A percentile compares a stretch with the other conserved stretches of the same genome.
These are phyloP conservation scores for Puffinus mauretanicus DNA, from an alignment of 2,113 vertebrate genomes.

Conservation along the genomic window DNA sequence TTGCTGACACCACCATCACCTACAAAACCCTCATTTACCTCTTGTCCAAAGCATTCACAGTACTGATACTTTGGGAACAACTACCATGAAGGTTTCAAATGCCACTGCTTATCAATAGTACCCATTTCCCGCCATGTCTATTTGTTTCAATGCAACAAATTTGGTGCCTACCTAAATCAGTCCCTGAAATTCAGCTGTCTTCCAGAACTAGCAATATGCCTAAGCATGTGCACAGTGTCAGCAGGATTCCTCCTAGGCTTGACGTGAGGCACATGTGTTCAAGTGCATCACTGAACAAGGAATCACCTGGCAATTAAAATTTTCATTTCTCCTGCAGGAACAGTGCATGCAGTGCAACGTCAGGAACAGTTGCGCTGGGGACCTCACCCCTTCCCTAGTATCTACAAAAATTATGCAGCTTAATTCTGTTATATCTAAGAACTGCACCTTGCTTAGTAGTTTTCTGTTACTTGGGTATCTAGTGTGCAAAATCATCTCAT, in stretches of 20 bases:
- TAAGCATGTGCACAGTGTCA: neutral
- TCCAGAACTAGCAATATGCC: neutral
- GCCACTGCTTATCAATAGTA: neutral
- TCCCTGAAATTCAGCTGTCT: neutral
- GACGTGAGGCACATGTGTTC: rapidly evolving
- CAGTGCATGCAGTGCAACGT: too few species aligned
- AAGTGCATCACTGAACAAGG: neutral
- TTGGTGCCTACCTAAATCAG: neutral
- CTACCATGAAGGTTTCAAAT: neutral
- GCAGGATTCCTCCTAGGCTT: neutral
- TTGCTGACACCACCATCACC: neutral
- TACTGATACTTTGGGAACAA: neutral
- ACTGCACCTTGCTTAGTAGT: neutral
- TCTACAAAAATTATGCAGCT: neutral
- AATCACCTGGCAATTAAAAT: neutral
- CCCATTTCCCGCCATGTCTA: neutral
- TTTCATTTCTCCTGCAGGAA: neutral
- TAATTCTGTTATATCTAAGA: neutral
- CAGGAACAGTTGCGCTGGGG: neutral
- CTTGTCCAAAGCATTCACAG: neutral
- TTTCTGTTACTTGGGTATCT: neutral
- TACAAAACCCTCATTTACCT: neutral
- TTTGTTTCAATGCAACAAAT: neutral
- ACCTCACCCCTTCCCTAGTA: neutral
- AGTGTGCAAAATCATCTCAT: neutral